These are phyloP conservation scores for Drepana arcuata DNA, from an alignment of 1,140 invertebrate species.

Conservation along the genomic window DNA sequence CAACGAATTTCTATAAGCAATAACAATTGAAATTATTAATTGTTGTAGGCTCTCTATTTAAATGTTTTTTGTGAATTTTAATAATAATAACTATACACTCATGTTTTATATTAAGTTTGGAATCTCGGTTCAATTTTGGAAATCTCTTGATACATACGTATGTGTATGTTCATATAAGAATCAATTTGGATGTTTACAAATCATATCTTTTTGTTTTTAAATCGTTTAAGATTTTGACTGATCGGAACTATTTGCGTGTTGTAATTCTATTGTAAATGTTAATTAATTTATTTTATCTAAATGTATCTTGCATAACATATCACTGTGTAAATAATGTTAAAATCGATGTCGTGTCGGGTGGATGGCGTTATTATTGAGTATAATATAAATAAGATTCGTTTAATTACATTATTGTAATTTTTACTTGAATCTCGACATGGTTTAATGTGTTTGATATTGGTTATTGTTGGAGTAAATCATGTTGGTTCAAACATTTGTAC, in stretches of 20 bases:
- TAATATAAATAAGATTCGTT: conserved; percentile 6
- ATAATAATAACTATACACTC: conserved; percentile 1
- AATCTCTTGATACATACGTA: too few relatives aligned
- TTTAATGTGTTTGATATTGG: conserved; percentile 8
- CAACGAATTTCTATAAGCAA: conserved; percentile 63
- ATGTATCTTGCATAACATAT: conserved; percentile 51
- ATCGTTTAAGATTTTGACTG: conserved; percentile 14
- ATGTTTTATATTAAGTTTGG: too few relatives aligned
- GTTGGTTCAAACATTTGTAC: background rate
- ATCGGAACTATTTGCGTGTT: conserved; percentile 13
- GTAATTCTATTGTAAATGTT: too few relatives aligned
- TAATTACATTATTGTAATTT: conserved; percentile 7
- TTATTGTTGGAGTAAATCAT: conserved; percentile 1
- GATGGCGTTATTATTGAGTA: conserved; percentile 29
- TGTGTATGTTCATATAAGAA: conserved; percentile 10
- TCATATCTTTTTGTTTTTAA: too few relatives aligned
- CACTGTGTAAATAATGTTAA: conserved; percentile 44
- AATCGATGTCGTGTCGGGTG: conserved; percentile 53
- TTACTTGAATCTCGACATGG: conserved; percentile 22
- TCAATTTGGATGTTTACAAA: too few relatives aligned
- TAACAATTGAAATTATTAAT: conserved; percentile 29
- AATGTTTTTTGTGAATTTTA: conserved; percentile 1
- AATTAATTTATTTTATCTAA: too few relatives aligned
- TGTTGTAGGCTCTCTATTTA: conserved; percentile 31
- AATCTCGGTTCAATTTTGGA: too few relatives aligned